A percentile compares a stretch with the other conserved stretches of the same genome.
These are phyloP conservation scores for Menidia menidia DNA, from an alignment of 2,797 vertebrate genomes.

Conservation along the genomic window DNA sequence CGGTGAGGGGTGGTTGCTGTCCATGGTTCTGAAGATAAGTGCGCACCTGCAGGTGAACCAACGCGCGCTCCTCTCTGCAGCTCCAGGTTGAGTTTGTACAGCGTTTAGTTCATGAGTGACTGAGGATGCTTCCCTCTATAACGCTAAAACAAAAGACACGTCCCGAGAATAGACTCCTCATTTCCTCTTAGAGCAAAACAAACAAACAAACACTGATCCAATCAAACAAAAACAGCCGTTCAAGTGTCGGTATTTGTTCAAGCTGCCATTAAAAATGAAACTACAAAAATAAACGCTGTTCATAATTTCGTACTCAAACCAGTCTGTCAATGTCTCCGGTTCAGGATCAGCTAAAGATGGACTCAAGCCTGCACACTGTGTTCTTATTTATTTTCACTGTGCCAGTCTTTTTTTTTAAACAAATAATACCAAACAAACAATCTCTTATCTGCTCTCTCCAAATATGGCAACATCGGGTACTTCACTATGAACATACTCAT, in stretches of 20 bases:
- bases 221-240: conserved; percentile 26
- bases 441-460: conserved; percentile 18
- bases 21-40: conserved; percentile 81
- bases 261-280: conserved; percentile 42
- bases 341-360: not conserved
- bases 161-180: conserved; percentile 31
- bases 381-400: conserved; percentile 3
- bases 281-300: conserved; percentile 42
- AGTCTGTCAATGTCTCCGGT: conserved; percentile 6
- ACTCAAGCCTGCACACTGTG: conserved; percentile 8
- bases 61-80: conserved; percentile 9
- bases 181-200: not conserved
- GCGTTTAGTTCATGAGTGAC: not conserved
- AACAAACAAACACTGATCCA: conserved; percentile 7
- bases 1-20: conserved; percentile 64
- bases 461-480: conserved; percentile 46
- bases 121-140: conserved; percentile 4
- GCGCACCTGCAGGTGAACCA: conserved; percentile 34
- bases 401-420: conserved; percentile 21
- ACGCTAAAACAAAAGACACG: conserved; percentile 1
- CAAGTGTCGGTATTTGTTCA: conserved; percentile 31
- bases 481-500: conserved; percentile 24
- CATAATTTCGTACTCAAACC: conserved; percentile 46
- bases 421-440: conserved; percentile 13
- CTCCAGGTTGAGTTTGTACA: not conserved